phyloP scores from a whole-genome alignment of 2,113 vertebrate species.

The Cariama cristata region DNA sequence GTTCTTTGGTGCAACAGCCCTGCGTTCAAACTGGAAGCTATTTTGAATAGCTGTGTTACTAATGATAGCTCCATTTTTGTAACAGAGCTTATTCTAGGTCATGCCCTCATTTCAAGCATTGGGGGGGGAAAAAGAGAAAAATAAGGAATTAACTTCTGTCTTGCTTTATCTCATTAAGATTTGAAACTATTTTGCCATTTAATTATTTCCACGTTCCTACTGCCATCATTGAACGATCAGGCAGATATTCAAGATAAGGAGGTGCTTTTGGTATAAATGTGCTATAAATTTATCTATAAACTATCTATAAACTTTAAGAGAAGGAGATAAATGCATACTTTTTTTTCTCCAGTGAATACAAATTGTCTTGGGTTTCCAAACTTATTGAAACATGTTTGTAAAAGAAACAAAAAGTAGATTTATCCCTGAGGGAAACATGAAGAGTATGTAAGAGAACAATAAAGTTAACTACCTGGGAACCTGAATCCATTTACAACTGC shows the following conservation, averaged over 20 bases:
- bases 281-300: neutral
- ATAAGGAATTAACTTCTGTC: slow-evolving; percentile 4
- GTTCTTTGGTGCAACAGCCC: slow-evolving; percentile 55
- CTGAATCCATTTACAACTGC: slow-evolving; percentile 16
- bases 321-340: neutral
- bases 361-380: neutral
- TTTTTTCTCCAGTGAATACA: neutral
- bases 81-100: slow-evolving; percentile 61
- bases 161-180: slow-evolving; percentile 47
- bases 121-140: neutral
- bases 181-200: slow-evolving; percentile 34
- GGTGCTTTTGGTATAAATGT: neutral
- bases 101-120: slow-evolving; percentile 43
- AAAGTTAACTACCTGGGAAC: slow-evolving; percentile 47
- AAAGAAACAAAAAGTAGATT: slow-evolving; percentile 7
- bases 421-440: neutral
- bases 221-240: neutral
- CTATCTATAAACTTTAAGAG: neutral
- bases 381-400: slow-evolving; percentile 21
- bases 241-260: neutral
- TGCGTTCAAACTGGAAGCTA: slow-evolving; percentile 68
- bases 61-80: slow-evolving; percentile 68
- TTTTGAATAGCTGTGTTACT: slow-evolving; percentile 59
- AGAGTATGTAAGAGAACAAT: slow-evolving; percentile 2
- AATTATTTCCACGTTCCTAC: slow-evolving; percentile 65